These are phyloP conservation scores for Megamerina dolium DNA, from an alignment of 2,888 invertebrate genomes.

Conservation along the genomic window DNA sequence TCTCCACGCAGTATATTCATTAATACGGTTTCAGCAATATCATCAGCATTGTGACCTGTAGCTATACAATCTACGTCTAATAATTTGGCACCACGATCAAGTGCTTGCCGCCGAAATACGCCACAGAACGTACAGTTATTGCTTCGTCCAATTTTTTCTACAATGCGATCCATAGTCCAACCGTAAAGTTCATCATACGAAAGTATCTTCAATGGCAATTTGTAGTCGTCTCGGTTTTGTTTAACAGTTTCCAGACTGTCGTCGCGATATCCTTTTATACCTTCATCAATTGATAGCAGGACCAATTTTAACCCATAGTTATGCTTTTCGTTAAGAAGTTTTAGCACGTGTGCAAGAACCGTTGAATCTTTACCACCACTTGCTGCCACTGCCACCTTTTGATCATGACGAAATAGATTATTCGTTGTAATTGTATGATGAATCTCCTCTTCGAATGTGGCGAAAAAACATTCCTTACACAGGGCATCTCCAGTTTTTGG, in stretches of 20 bases:
- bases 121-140: constrained; percentile 98
- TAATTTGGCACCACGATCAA: constrained; percentile 88
- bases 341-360: constrained; percentile 78
- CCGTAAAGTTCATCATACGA: constrained; percentile 97
- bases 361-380: constrained; percentile 97
- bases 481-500: constrained; percentile 87
- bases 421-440: constrained; percentile 83
- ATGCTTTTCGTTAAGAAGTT: constrained; percentile 82
- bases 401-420: constrained; percentile 73
- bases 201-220: constrained; percentile 86
- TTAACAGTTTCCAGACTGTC: constrained; percentile 96
- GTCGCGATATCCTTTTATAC: constrained; percentile 92
- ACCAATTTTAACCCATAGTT: constrained; percentile 85
- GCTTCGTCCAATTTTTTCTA: constrained; percentile 73
- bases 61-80: constrained; percentile 88
- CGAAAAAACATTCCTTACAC: constrained; percentile 92
- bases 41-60: constrained; percentile 96
- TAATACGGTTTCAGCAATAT: constrained; percentile 95
- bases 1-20: constrained; percentile 98
- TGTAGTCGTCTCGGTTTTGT: constrained; percentile 88
- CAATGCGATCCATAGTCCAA: constrained; percentile 99
- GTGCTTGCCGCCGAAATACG: constrained; percentile 90
- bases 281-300: constrained; percentile 95
- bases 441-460: constrained; percentile 90
- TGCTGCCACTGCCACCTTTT: constrained; percentile 88